A percentile compares a stretch with the other conserved stretches of the same genome.
These are phyloP conservation scores for Gymnodraco acuticeps DNA, from an alignment of 2,797 vertebrate genomes.

Conservation along the genomic window DNA sequence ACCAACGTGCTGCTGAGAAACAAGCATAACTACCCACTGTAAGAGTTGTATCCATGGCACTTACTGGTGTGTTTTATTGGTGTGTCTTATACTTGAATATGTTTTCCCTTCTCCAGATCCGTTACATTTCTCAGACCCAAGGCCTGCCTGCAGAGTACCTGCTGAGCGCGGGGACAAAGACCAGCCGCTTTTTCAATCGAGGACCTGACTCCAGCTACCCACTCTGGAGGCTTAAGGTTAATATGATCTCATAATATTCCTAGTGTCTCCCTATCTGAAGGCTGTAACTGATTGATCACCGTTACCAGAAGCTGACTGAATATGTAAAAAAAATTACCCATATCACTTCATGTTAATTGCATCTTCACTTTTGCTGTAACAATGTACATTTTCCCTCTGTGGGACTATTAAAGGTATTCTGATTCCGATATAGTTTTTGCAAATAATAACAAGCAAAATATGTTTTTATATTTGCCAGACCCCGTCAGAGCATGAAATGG, in stretches of 20 bases:
- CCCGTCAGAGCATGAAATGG: slow-evolving; percentile 95
- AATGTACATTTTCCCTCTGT: too few relatives aligned
- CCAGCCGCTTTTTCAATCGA: slow-evolving; percentile 95
- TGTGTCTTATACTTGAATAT: not conserved
- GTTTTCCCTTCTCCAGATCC: slow-evolving; percentile 86
- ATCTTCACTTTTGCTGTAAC: too few relatives aligned
- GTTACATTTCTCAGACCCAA: slow-evolving; percentile 99
- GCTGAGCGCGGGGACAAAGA: slow-evolving; percentile 96
- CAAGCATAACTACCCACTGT: not conserved
- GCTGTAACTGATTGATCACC: not conserved
- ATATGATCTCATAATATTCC: not conserved
- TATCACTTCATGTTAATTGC: not conserved
- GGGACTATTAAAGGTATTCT: too few relatives aligned
- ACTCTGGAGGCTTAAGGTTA: slow-evolving; percentile 96
- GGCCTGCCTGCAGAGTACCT: slow-evolving; percentile 97
- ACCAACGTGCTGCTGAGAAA: not conserved
- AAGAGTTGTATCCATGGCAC: not conserved
- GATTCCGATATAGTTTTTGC: not conserved
- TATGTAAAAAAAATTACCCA: not conserved
- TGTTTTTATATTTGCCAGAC: slow-evolving; percentile 81
- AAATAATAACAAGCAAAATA: not conserved
- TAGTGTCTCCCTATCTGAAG: not conserved
- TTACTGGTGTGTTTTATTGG: not conserved
- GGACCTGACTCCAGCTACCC: slow-evolving; percentile 94
- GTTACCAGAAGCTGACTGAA: not conserved